These are phyloP conservation scores for Crocuta crocuta DNA, from an alignment of 2,113 vertebrate species.

Conservation along the genomic window DNA sequence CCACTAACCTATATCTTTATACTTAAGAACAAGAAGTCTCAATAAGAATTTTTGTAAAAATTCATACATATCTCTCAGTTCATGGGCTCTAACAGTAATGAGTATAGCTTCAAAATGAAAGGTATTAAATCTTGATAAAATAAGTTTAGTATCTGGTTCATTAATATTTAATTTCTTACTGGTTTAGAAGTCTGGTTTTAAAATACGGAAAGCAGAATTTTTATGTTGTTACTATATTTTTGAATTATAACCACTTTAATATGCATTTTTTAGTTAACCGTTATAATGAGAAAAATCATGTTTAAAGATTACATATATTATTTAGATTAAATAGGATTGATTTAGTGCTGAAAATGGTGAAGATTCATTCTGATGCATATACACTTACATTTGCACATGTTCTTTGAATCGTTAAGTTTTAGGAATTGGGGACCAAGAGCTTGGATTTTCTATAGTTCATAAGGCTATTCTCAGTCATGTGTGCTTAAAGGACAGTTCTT, in stretches of 20 bases:
- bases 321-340: neutral
- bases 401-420: neutral
- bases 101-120: neutral
- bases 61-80: neutral
- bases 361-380: neutral
- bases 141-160: neutral
- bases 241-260: neutral
- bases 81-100: neutral
- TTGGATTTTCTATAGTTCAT: neutral
- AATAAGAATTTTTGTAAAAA: neutral
- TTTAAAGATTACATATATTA: neutral
- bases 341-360: neutral
- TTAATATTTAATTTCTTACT: conserved; percentile 2
- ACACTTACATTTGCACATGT: neutral
- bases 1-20: neutral
- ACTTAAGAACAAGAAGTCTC: neutral
- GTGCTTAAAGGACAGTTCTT: neutral
- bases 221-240: neutral
- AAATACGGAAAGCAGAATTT: neutral
- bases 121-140: neutral
- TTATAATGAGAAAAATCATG: neutral
- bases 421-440: neutral
- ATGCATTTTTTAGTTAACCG: neutral
- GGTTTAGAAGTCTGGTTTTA: neutral
- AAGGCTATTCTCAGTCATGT: neutral